phyloP scores from a whole-genome alignment of 1,140 invertebrate genomes.

The Trichonephila clavata region DNA sequence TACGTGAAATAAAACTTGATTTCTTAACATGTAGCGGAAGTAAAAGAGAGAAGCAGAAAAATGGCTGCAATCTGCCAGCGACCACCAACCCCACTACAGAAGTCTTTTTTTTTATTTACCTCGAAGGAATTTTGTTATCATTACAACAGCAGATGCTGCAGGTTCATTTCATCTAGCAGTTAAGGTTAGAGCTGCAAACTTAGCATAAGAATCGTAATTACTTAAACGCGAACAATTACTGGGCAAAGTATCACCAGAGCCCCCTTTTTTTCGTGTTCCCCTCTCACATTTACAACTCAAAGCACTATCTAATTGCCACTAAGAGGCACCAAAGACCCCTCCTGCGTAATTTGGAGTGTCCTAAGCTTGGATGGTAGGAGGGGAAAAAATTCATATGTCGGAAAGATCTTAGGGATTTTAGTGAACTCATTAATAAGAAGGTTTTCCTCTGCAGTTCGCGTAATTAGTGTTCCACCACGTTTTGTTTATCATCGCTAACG shows the following conservation, averaged over 20 bases:
- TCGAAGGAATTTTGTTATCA: slow-evolving; percentile 11
- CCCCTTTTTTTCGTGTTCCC: not conserved
- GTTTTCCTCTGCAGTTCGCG: not conserved
- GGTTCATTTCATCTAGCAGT: slow-evolving; percentile 6
- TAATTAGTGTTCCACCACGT: slow-evolving; percentile 63
- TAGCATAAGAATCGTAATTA: slow-evolving; percentile 61
- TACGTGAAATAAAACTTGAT: slow-evolving; percentile 37
- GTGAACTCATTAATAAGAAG: slow-evolving; percentile 69
- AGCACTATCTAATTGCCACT: slow-evolving; percentile 58
- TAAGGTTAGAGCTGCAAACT: slow-evolving; percentile 20
- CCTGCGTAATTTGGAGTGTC: slow-evolving; percentile 40
- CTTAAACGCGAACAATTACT: slow-evolving; percentile 56
- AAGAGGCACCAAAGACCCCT: not conserved
- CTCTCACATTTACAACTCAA: slow-evolving; percentile 42
- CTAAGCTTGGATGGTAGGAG: not conserved
- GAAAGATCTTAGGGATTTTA: slow-evolving; percentile 54
- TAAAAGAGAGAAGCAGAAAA: not conserved
- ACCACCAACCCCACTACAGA: not conserved
- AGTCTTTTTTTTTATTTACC: not conserved
- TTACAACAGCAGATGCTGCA: slow-evolving; percentile 1
- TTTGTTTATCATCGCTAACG: slow-evolving; percentile 60
- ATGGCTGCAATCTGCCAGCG: not conserved
- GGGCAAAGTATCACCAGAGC: slow-evolving; percentile 9
- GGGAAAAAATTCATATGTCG: slow-evolving; percentile 26
- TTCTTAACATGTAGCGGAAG: slow-evolving; percentile 14